Conservation (phyloP, 2,888 invertebrate genomes). For the Stenotaenia linearis region DNA sequence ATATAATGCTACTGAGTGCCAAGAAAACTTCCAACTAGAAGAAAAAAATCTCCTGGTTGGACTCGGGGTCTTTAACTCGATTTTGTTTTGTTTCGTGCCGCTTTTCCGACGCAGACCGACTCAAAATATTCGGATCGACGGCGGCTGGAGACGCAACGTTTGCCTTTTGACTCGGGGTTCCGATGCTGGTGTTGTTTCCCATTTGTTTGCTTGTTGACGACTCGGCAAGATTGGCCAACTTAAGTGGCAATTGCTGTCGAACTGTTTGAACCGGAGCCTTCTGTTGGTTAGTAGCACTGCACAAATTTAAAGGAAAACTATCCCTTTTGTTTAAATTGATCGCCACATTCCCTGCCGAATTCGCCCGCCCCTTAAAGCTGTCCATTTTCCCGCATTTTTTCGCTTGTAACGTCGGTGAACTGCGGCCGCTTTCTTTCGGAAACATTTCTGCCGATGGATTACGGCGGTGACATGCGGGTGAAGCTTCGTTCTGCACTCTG, state of each 20-base stretch:
- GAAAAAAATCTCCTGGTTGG: conserved; percentile 37
- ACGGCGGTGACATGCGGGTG: not conserved
- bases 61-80: conserved; percentile 34
- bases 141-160: not conserved
- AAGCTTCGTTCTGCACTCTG: not conserved
- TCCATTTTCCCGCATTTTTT: conserved; percentile 30
- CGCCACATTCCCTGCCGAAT: conserved; percentile 37
- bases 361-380: conserved; percentile 36
- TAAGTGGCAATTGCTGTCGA: conserved; percentile 84
- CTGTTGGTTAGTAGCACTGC: conserved; percentile 73
- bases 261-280: conserved; percentile 59
- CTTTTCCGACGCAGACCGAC: not conserved
- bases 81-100: not conserved
- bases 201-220: not conserved
- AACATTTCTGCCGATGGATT: conserved; percentile 8
- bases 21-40: conserved; percentile 33
- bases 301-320: conserved; percentile 62
- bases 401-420: not conserved
- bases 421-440: not conserved
- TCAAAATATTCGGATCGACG: not conserved
- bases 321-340: conserved; percentile 35
- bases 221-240: conserved; percentile 61
- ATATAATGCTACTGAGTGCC: conserved; percentile 6
- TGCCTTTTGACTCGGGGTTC: not conserved
- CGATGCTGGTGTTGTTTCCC: not conserved